Evolutionary conservation across 2,888 invertebrate genomes (phyloP), one percentile per base, ranked within the genome.

Genomic region (Tholera decimalis): DNA sequence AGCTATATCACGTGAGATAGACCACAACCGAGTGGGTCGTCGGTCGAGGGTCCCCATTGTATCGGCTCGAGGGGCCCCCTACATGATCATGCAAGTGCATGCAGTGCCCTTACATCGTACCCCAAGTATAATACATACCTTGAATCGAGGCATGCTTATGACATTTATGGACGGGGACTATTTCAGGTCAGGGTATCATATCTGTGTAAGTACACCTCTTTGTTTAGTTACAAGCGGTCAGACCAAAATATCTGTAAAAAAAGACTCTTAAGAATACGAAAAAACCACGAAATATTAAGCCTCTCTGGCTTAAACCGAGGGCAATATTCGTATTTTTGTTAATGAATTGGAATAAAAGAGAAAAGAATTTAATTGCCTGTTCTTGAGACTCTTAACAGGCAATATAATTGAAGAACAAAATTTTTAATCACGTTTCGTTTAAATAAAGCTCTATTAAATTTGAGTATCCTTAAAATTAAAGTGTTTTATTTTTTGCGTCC

Each of bases 291-390:
- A 58, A 28, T 54, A 68, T 47, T 68, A 68, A 54, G 43, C 37
- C 47, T 39, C 28, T 28, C 15, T 1, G 24, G 39, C 22, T 56
- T 51, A 53, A 43, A 47, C 28, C 11, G 24, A 49, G 33, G 30
- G 35, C 57, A 39, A 69, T 56, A 46, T 33, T 35, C 35, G 49
- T 53, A 47, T 39, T 46, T 53, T 61, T 22, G 37, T 41, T 69
- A 69, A 69, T 41, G 41, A 70, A 70, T 70, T 61, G 51, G 47
- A 76, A 76, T 56, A 53, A 73, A 76, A 53, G 41, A 60, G 35
- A 73, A 47, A 56, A 65, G 15, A 62, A 59, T 74, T 74, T 74
- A 79, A 79, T 76, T 78, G 79, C 60, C 75, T 68, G 63, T 58
- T 76, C 58, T 54, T 61, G 49, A 78, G 63, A 74, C 65, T 65